Evolutionary conservation across 1,140 invertebrate species (phyloP), one percentile per base, ranked within the genome.

Genomic region (Bombus consobrinus): DNA sequence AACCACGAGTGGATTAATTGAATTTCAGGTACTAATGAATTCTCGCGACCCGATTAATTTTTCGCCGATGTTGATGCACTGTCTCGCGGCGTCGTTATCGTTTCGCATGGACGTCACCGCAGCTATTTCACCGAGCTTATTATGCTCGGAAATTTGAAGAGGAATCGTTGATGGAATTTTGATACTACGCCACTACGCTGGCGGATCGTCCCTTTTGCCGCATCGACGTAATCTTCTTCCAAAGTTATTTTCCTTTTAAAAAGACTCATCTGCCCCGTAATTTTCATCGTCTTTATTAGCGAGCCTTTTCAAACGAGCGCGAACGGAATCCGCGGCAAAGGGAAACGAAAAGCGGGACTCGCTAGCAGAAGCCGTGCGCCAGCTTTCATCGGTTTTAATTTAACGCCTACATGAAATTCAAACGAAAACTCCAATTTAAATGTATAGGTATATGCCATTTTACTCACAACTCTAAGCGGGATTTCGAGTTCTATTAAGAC

Each of bases 201-300:
- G 28, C 18, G 18, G 32, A 25, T 43, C 41, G 22, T 28, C 34
- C 41, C n/a, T 64, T 41, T 68, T 34, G 18, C 73, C 41, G 32
- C 62, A 64, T 77, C 62, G 25, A 77, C 47, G 37, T 53, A 69
- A 83, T 83, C 74, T 77, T 57, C 66, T 6, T 39, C 10, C 18
- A 15, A n/a, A 25, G 43, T 84, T 84, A 43, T 78, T 59, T 43
- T 43, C 37, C 47, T 78, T 78, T 84, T 41, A 79, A 37, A 37
- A 57, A 47, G 15, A 22, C 12, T 9, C 32, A 22, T 37, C 18
- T 25, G 18, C 28, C 15, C 34, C 62, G n/a, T 72, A 72, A 79
- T 85, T 85, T 80, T 39, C 83, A 85, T 79, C 83, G 83, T 84
- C 66, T 53, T 84, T 79, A 84, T 79, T 79, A 72, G 62, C 66